A percentile compares a stretch with the other conserved stretches of the same genome.
Evolutionary conservation across 2,113 vertebrate species (phyloP).

Genomic region (Paracanthobrama guichenoti): DNA sequence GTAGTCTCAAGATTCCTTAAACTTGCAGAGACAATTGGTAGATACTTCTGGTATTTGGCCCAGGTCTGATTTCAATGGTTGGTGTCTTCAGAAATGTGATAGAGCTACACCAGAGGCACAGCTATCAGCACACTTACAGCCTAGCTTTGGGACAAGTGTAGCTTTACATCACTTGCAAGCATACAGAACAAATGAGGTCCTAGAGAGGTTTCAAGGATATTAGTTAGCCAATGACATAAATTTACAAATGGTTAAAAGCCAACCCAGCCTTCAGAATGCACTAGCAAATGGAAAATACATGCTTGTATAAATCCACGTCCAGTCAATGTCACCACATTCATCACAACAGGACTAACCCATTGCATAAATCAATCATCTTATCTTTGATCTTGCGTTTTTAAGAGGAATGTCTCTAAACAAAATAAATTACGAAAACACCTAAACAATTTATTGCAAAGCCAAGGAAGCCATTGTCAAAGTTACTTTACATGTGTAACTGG

Average conservation of each 20-base stretch:
- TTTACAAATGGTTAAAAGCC: constrained; percentile 61
- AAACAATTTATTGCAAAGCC: constrained; percentile 15
- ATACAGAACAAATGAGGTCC: constrained; percentile 45
- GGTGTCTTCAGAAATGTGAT: constrained; percentile 54
- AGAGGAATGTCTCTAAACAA: constrained; percentile 43
- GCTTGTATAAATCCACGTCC: constrained; percentile 52
- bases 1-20: neutral
- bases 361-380: constrained; percentile 36
- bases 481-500: constrained; percentile 32
- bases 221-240: constrained; percentile 49
- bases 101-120: constrained; percentile 49
- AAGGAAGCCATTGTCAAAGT: constrained; percentile 40
- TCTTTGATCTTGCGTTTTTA: constrained; percentile 40
- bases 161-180: constrained; percentile 63
- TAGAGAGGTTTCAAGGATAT: neutral
- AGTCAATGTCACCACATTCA: constrained; percentile 41
- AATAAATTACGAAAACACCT: constrained; percentile 40
- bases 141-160: constrained; percentile 59
- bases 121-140: constrained; percentile 44
- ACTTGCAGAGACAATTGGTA: neutral
- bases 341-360: constrained; percentile 46
- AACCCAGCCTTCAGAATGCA: constrained; percentile 54
- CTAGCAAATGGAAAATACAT: constrained; percentile 54
- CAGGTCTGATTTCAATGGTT: constrained; percentile 50
- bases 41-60: constrained; percentile 13